Conservation (phyloP, 35 echinoderm and acorn worm genomes). For the Lytechinus variegatus region DNA sequence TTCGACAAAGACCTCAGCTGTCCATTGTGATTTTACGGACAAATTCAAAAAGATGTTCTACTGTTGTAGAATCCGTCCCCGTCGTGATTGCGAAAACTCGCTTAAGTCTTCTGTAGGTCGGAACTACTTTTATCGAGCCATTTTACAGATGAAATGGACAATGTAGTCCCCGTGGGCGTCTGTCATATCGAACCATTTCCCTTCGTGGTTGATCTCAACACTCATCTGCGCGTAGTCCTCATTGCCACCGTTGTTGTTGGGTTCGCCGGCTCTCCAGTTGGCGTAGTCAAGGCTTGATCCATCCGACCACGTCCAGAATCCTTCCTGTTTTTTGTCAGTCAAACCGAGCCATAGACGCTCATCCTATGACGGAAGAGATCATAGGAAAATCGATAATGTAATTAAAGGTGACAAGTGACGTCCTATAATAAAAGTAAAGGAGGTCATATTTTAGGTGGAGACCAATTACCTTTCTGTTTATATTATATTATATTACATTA, state of each 20-base stretch:
- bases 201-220: constrained; percentile 47
- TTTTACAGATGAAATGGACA: constrained; percentile 40
- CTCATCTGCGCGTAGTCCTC: constrained; percentile 41
- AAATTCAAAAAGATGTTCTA: too few relatives aligned
- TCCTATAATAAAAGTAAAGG: background rate
- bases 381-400: background rate
- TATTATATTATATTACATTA: too few relatives aligned
- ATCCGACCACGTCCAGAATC: constrained; percentile 50
- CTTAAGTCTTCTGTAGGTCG: background rate
- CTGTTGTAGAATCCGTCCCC: too few relatives aligned
- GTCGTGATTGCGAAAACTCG: too few relatives aligned
- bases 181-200: constrained; percentile 4
- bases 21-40: too few relatives aligned
- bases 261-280: constrained; percentile 52
- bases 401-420: background rate
- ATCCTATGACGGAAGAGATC: background rate
- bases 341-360: constrained; percentile 43
- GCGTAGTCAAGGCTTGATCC: constrained; percentile 13
- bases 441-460: background rate
- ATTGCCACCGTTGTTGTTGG: constrained; percentile 46
- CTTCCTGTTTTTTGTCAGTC: background rate
- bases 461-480: background rate
- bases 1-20: too few relatives aligned
- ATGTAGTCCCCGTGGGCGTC: constrained; percentile 38
- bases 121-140: background rate